Evolutionary conservation across 1,140 invertebrate genomes (phyloP).

Genomic region (Nebria ingens): DNA sequence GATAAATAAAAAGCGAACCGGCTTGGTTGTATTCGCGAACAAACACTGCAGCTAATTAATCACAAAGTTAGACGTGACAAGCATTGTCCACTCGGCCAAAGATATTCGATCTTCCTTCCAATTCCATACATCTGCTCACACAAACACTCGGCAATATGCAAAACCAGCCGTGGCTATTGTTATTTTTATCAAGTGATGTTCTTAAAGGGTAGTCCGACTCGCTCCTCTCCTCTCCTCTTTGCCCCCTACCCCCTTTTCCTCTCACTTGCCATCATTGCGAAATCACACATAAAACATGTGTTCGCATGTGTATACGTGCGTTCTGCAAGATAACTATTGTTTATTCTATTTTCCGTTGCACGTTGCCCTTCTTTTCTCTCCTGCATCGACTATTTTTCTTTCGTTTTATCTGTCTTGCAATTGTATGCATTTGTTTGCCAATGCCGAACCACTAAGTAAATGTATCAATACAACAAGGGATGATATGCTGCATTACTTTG

Average conservation of each 20-base stretch:
- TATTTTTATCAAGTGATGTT: slow-evolving; percentile 25
- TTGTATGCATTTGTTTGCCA: neutral
- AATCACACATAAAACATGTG: neutral
- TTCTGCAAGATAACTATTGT: neutral
- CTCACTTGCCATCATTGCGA: too few relatives aligned
- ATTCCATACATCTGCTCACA: neutral
- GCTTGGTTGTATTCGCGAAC: neutral
- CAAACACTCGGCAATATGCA: neutral
- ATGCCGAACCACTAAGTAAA: too few relatives aligned
- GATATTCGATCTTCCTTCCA: neutral
- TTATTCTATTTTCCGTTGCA: neutral
- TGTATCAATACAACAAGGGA: too few relatives aligned
- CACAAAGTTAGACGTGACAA: slow-evolving; percentile 15
- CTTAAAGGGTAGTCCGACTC: too few relatives aligned
- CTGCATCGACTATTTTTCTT: neutral
- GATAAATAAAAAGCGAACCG: too few relatives aligned
- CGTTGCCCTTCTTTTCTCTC: neutral
- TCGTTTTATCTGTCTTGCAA: neutral
- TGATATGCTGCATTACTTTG: too few relatives aligned
- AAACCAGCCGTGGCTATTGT: slow-evolving; percentile 24
- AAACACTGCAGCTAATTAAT: slow-evolving; percentile 17
- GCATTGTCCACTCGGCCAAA: slow-evolving; percentile 14
- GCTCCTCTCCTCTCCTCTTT: slow-evolving; percentile 16
- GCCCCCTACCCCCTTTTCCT: too few relatives aligned
- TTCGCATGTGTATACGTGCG: too few relatives aligned